Percentiles rank a stretch among this genome's conserved stretches.
phyloP scores from a whole-genome alignment of 2,113 vertebrate species.

The Eublepharis macularius region DNA sequence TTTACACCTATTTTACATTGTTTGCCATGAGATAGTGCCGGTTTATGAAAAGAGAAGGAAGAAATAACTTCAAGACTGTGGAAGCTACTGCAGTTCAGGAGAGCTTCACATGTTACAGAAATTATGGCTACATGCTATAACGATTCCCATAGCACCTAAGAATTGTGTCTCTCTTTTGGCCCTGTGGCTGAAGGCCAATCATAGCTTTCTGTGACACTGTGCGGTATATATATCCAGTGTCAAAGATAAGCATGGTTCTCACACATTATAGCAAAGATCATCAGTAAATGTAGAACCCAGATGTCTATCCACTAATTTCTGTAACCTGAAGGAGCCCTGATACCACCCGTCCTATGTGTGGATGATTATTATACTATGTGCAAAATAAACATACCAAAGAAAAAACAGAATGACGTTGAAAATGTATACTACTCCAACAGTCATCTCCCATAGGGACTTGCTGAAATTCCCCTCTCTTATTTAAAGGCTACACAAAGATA shows the following conservation, averaged over 20 bases:
- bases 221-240: neutral
- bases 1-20: neutral
- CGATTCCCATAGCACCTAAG: neutral
- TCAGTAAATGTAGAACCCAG: neutral
- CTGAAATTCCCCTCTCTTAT: conserved; percentile 1
- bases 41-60: too few relatives aligned
- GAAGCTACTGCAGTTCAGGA: neutral
- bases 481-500: conserved; percentile 46
- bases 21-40: too few relatives aligned
- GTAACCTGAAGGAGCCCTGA: neutral
- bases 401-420: conserved; percentile 6
- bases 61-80: neutral
- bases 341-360: neutral
- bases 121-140: neutral
- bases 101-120: neutral
- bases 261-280: neutral
- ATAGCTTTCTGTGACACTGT: neutral
- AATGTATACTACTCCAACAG: neutral
- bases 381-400: neutral
- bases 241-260: neutral
- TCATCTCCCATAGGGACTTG: conserved; percentile 16
- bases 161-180: neutral
- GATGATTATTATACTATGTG: neutral
- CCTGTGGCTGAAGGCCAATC: neutral
- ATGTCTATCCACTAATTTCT: neutral